Evolutionary conservation across 2,888 invertebrate species (phyloP).

Genomic region (Apocheima hispidaria): DNA sequence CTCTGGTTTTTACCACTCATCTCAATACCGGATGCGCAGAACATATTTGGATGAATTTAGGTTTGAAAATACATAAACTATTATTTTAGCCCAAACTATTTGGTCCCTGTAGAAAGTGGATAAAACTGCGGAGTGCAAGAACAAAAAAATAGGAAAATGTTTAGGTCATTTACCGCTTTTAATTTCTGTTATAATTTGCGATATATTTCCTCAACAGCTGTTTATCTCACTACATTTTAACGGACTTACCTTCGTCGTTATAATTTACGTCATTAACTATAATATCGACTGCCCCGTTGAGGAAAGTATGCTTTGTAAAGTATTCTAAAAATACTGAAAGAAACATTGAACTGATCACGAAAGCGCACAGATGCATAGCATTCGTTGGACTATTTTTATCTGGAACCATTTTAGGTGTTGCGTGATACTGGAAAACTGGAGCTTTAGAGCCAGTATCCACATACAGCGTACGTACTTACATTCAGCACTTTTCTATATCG

Average conservation of each 20-base stretch:
- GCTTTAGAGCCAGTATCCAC: neutral
- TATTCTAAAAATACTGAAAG: constrained; percentile 19
- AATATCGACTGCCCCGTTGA: constrained; percentile 5
- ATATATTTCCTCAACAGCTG: constrained; percentile 8
- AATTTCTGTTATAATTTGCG: neutral
- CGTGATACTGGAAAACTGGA: neutral
- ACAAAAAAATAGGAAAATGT: neutral
- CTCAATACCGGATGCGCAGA: too few species aligned
- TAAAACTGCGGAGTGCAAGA: too few species aligned
- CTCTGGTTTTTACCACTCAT: too few species aligned
- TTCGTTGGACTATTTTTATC: constrained; percentile 55
- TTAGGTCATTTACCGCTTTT: too few species aligned
- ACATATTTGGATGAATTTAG: too few species aligned
- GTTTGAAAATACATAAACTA: too few species aligned
- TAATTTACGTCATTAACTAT: neutral
- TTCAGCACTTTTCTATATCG: neutral
- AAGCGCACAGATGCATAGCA: constrained; percentile 47
- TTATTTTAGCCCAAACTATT: too few species aligned
- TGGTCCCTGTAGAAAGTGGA: too few species aligned
- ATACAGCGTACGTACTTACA: too few species aligned
- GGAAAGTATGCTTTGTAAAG: constrained; percentile 13
- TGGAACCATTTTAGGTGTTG: constrained; percentile 37
- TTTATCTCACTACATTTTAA: neutral
- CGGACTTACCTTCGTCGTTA: neutral
- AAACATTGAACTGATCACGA: constrained; percentile 13